Percentiles rank a stretch among this genome's conserved stretches.
These are phyloP conservation scores for Eucidaris tribuloides DNA, from an alignment of 35 echinoderm and acorn worm species.

Conservation along the genomic window DNA sequence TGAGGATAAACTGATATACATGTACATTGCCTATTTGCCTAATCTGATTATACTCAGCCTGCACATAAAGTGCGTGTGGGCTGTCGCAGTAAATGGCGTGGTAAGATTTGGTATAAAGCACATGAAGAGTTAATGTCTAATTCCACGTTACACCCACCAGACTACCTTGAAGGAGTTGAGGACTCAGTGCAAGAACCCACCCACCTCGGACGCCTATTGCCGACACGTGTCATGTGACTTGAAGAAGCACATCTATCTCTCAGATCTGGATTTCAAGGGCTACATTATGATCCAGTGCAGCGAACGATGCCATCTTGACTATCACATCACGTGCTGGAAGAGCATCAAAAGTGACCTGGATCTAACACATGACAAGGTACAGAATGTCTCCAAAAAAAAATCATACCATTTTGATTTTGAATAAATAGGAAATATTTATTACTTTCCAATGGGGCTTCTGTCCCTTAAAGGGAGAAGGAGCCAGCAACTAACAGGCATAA, in stretches of 20 bases:
- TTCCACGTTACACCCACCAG: no score
- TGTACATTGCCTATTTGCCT: no score
- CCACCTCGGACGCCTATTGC: constrained; percentile 55
- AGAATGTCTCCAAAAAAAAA: no score
- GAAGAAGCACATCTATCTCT: constrained; percentile 74
- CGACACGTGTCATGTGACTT: constrained; percentile 29
- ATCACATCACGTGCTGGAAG: constrained; percentile 88
- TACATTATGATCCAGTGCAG: constrained; percentile 59
- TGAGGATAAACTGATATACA: no score
- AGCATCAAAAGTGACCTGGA: constrained; percentile 38
- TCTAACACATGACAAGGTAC: constrained; percentile 46
- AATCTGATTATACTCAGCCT: no score
- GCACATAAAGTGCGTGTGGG: no score
- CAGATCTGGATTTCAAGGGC: constrained; percentile 81
- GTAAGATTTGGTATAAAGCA: no score
- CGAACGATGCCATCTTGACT: constrained; percentile 75
- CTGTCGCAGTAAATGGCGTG: no score
- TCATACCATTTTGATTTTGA: not conserved
- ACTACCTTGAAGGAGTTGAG: constrained; percentile 35
- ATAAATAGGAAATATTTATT: not conserved
- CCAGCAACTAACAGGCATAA: no score
- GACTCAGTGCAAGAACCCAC: constrained; percentile 48
- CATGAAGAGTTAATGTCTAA: no score
- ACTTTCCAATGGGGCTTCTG: no score
- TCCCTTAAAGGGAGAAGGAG: no score